A percentile compares a stretch with the other conserved stretches of the same genome.
Conservation (phyloP, 2,888 invertebrate genomes). For the Cheilosia urbana region DNA sequence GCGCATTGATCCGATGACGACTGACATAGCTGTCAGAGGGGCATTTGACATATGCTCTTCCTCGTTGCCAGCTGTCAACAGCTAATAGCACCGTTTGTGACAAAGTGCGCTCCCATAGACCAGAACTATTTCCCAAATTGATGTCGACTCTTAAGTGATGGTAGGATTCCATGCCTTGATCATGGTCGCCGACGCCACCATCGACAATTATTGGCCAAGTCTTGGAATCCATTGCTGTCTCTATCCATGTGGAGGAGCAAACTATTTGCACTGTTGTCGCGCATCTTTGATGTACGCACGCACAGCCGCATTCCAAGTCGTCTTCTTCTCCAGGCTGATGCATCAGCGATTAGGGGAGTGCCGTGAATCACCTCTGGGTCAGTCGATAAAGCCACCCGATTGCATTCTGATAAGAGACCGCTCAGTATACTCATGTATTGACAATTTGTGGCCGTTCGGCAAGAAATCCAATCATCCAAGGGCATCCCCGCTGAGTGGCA, state of each 20-base stretch:
- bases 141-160: slow-evolving; percentile 27
- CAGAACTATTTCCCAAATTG: slow-evolving; percentile 48
- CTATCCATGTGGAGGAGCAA: slow-evolving; percentile 38
- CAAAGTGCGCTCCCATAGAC: slow-evolving; percentile 37
- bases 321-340: slow-evolving; percentile 11
- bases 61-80: slow-evolving; percentile 32
- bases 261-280: slow-evolving; percentile 46
- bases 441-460: slow-evolving; percentile 67
- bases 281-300: slow-evolving; percentile 56
- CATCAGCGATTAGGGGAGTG: slow-evolving; percentile 66
- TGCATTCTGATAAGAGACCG: slow-evolving; percentile 64
- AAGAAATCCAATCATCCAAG: slow-evolving; percentile 71
- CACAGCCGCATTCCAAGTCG: slow-evolving; percentile 64
- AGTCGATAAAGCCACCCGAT: slow-evolving; percentile 73
- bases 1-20: slow-evolving; percentile 13
- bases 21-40: slow-evolving; percentile 31
- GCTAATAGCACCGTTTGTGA: slow-evolving; percentile 15
- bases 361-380: slow-evolving; percentile 74
- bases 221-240: slow-evolving; percentile 1
- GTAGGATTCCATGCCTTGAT: slow-evolving; percentile 26
- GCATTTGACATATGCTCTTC: slow-evolving; percentile 37
- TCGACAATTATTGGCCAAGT: slow-evolving; percentile 1
- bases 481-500: slow-evolving; percentile 68
- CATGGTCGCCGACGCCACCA: slow-evolving; percentile 22
- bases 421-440: slow-evolving; percentile 47